Evolutionary conservation across 2,888 invertebrate species (phyloP), one percentile per base, ranked within the genome.

Genomic region (Leistus spinibarbis): DNA sequence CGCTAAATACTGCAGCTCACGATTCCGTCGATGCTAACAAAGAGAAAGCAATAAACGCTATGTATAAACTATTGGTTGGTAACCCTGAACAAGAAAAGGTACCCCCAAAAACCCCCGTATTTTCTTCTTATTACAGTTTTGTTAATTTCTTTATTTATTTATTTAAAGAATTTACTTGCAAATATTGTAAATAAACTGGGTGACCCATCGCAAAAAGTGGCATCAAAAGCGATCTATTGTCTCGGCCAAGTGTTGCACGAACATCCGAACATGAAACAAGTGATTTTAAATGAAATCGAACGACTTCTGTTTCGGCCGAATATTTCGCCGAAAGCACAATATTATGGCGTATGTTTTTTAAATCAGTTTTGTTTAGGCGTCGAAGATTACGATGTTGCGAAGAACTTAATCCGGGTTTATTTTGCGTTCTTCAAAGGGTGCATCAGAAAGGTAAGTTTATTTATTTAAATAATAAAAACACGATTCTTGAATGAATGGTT

Each of bases 361-460:
- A 93, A 95, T 64, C 95, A 96, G 84, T 93, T 97, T 82, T 90
- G 91, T 77, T 87, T 97, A 54, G 90, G 90, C 4, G 90, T 91
- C 71, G 91, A 93, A 2, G 94, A 95, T 79, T 87, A 88, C 2
- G 89, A 91, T 65, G 89, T 97, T 16, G 96, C 98, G 0, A 91
- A 91, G 79, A 93, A 91, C 80, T 87, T 99, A 40, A 94, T 99
- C 62, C 89, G 93, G 78, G 93, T 99, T 67, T 99, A 99, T 85
- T 96, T 99, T 84, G 92, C 95, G 0, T 96, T 99, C 84, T 99
- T 99, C 87, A 97, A 97, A 86, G 94, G 96, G 66, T 91, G 93
- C 74, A 91, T 96, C 3, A 95, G 96, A 83, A 92, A 91, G 88
- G 92, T 91, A 80, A 7, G 22, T 53, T 13, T 54, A 19, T 60